Base-by-base conservation (phyloP, 2,888 invertebrate species). In the Pseudococcus viburni region DNA sequence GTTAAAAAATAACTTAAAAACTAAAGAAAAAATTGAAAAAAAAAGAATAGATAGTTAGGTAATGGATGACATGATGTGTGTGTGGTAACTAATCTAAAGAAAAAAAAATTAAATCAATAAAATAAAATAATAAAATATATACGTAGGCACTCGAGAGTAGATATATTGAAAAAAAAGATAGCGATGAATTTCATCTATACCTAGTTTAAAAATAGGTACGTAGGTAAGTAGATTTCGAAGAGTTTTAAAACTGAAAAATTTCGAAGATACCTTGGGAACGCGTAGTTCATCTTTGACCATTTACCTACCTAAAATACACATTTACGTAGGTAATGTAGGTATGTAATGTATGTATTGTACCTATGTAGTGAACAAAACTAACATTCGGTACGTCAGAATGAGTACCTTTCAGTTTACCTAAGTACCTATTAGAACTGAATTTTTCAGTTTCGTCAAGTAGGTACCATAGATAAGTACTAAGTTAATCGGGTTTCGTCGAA, bases 21-120 rank as follows among this genome's bases (percentile, higher is more conserved):
- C 59, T 59, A 59, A 59, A 19, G n/a, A n/a, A 59, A 59, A 59
- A 64, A 64, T 55, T n/a, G n/a, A n/a, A n/a, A 55, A 55, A 55
- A 55, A 51, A 48, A 48, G n/a, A n/a, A n/a, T n/a, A 48, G 48
- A 15, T 55, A 55, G 15, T 51, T 42, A 5, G 55, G n/a, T 55
- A 6, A n/a, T n/a, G n/a, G n/a, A 55, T 55, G 55, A 55, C 55
- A 55, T 7, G 55, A 55, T 55, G 55, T n/a, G 55, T n/a, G 55
- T n/a, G 51, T 15, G 55, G 8, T 55, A 55, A 55, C 55, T 55
- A 55, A n/a, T 55, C 55, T 55, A 55, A 55, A 2, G n/a, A n/a
- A n/a, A n/a, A 51, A 15, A 55, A n/a, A 55, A n/a, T 6, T 51
- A 51, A 51, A 33, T 33, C 26, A 55, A 51, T 7, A 55, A n/a